Evolutionary conservation across 2,888 invertebrate species (phyloP).

Genomic region (Brenthis hecate): DNA sequence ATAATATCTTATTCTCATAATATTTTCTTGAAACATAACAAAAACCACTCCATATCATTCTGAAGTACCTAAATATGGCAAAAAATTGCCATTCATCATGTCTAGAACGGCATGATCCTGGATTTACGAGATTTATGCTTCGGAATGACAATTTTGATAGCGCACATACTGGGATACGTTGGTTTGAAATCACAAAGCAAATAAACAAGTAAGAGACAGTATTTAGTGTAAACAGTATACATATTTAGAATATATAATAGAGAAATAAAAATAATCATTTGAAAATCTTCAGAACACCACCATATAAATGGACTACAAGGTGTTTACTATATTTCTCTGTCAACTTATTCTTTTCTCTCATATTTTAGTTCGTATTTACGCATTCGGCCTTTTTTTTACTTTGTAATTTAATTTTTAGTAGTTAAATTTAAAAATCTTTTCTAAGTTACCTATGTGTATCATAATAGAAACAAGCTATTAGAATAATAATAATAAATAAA

Average conservation of each 20-base stretch:
- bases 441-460: neutral
- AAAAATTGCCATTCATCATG: conserved; percentile 75
- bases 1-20: conserved; percentile 19
- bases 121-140: conserved; percentile 71
- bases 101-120: conserved; percentile 60
- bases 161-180: conserved; percentile 38
- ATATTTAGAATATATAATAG: too few relatives aligned
- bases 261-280: too few relatives aligned
- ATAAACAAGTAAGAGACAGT: neutral
- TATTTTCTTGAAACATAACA: conserved; percentile 29
- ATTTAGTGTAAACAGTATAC: neutral
- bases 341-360: too few relatives aligned
- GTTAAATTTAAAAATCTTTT: too few relatives aligned
- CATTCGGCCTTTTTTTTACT: too few relatives aligned
- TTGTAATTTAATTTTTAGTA: too few relatives aligned
- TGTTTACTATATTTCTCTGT: too few relatives aligned
- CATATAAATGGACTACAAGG: too few relatives aligned
- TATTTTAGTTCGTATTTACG: too few relatives aligned
- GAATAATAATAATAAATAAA: too few relatives aligned
- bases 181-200: conserved; percentile 22
- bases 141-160: conserved; percentile 54
- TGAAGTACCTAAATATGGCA: conserved; percentile 45
- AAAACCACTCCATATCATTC: conserved; percentile 36
- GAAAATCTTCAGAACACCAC: too few relatives aligned
- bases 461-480: neutral